A percentile compares a stretch with the other conserved stretches of the same genome.
phyloP scores from a whole-genome alignment of 2,113 vertebrate species.

The Puntigrus tetrazona region DNA sequence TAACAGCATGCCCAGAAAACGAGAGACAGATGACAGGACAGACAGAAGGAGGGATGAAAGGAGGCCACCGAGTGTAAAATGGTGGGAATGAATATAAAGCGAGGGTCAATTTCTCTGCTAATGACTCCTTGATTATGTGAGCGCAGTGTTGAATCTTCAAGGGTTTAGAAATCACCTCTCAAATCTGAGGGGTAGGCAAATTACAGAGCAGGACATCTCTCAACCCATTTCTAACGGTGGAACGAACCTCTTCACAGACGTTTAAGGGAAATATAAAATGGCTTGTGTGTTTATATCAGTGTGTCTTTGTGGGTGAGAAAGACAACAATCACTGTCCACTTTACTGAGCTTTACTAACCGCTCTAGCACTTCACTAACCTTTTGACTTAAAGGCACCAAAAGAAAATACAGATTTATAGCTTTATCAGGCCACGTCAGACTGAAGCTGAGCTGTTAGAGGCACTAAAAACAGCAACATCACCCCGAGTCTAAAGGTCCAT shows the following conservation, averaged over 20 bases:
- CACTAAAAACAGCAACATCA: constrained; percentile 14
- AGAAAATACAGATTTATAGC: not conserved
- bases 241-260: not conserved
- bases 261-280: not conserved
- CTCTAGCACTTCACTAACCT: constrained; percentile 22
- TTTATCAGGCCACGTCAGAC: not conserved
- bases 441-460: not conserved
- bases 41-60: constrained; percentile 7
- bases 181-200: constrained; percentile 39
- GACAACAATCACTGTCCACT: not conserved
- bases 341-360: not conserved
- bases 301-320: not conserved
- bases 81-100: constrained; percentile 19
- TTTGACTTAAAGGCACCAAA: not conserved
- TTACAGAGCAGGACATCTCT: constrained; percentile 39
- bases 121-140: constrained; percentile 43
- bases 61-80: not conserved
- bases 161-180: constrained; percentile 47
- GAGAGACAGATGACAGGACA: not conserved
- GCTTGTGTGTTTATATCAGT: not conserved
- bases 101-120: constrained; percentile 23
- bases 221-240: constrained; percentile 21
- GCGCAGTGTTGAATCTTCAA: constrained; percentile 34
- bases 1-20: not conserved
- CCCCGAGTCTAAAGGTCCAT: not conserved